Evolutionary conservation across 1,140 invertebrate species (phyloP).

Genomic region (Drosophila dunni): DNA sequence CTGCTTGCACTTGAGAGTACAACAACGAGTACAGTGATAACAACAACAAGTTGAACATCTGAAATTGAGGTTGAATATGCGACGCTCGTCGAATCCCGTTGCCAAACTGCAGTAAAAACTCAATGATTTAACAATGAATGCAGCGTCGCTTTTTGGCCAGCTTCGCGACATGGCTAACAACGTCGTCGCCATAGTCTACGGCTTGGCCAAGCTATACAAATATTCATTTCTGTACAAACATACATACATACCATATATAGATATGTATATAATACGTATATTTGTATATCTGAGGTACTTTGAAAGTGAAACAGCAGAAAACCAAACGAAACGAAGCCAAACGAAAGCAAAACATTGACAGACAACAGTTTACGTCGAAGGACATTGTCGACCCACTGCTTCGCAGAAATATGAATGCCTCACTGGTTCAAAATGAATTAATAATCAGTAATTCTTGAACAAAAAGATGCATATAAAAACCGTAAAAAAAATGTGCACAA

Average conservation of each 20-base stretch:
- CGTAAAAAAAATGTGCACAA: slow-evolving; percentile 7
- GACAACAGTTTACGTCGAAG: slow-evolving; percentile 68
- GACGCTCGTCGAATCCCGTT: slow-evolving; percentile 57
- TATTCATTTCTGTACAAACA: too few relatives aligned
- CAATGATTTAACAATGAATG: slow-evolving; percentile 83
- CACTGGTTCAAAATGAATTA: slow-evolving; percentile 82
- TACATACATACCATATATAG: slow-evolving; percentile 3
- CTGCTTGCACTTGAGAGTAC: slow-evolving; percentile 25
- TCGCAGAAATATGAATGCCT: slow-evolving; percentile 80
- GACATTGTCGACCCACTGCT: slow-evolving; percentile 60
- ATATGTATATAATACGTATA: slow-evolving; percentile 5
- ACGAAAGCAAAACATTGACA: slow-evolving; percentile 81
- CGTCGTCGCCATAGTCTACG: slow-evolving; percentile 20
- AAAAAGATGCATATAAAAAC: slow-evolving; percentile 60
- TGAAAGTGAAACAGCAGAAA: slow-evolving; percentile 54
- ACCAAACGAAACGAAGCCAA: slow-evolving; percentile 59
- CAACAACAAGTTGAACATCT: slow-evolving; percentile 34
- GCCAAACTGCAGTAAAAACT: slow-evolving; percentile 81
- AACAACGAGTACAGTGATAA: slow-evolving; percentile 17
- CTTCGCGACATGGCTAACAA: slow-evolving; percentile 50
- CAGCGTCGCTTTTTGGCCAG: slow-evolving; percentile 52
- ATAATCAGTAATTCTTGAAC: slow-evolving; percentile 82
- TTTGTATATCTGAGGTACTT: slow-evolving; percentile 14
- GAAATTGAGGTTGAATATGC: slow-evolving; percentile 76
- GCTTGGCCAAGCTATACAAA: slow-evolving; percentile 65